Conservation (phyloP, 2,888 invertebrate genomes). For the Lissonota sp. region DNA sequence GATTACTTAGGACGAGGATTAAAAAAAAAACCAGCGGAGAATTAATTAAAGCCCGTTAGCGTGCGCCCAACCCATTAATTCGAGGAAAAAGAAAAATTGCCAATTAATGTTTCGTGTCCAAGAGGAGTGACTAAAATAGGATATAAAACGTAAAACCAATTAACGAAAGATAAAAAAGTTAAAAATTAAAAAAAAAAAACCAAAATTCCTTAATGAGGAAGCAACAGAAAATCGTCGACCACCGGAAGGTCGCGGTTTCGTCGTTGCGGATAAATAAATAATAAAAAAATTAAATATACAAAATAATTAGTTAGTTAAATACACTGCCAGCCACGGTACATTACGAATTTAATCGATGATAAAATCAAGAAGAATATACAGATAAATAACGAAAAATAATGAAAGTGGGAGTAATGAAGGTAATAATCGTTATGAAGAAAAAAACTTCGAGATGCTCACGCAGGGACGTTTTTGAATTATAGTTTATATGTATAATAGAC, state of each 20-base stretch:
- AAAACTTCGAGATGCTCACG: slow-evolving; percentile 55
- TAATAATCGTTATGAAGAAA: slow-evolving; percentile 54
- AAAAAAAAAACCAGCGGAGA: slow-evolving; percentile 26
- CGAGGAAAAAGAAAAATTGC: slow-evolving; percentile 40
- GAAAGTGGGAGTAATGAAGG: slow-evolving; percentile 33
- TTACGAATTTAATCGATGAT: slow-evolving; percentile 79
- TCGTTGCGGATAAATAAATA: slow-evolving; percentile 34
- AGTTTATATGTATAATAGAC: slow-evolving; percentile 57
- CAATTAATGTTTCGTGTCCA: slow-evolving; percentile 42
- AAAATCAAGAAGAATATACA: slow-evolving; percentile 65
- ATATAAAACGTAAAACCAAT: slow-evolving; percentile 22
- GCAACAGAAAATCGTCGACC: neutral
- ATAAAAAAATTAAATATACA: slow-evolving; percentile 20
- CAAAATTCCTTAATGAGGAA: neutral
- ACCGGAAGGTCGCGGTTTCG: slow-evolving; percentile 34
- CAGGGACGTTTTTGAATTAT: slow-evolving; percentile 60
- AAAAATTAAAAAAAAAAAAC: slow-evolving; percentile 18
- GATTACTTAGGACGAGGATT: slow-evolving; percentile 43
- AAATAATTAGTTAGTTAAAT: slow-evolving; percentile 73
- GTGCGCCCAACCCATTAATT: slow-evolving; percentile 41
- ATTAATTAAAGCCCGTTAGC: slow-evolving; percentile 42
- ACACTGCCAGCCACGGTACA: slow-evolving; percentile 80
- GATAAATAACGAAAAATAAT: slow-evolving; percentile 24
- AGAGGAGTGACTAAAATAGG: slow-evolving; percentile 30
- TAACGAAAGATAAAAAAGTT: slow-evolving; percentile 51